phyloP scores from a whole-genome alignment of 2,113 vertebrate genomes.

The Coregonus clupeaformis region DNA sequence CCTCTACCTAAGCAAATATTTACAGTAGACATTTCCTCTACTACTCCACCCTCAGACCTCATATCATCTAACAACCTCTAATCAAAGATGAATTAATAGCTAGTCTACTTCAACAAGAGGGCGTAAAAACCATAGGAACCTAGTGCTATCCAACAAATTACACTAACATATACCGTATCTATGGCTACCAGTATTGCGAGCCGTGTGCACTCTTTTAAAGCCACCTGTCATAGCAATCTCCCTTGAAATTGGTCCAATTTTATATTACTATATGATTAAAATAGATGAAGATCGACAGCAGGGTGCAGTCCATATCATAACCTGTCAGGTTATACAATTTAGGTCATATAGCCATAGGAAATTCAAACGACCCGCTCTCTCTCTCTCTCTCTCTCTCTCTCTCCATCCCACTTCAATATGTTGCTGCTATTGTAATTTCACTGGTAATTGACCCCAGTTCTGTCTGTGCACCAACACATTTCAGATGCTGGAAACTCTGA shows the following conservation, averaged over 20 bases:
- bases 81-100: neutral
- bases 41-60: neutral
- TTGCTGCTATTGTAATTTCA: slow-evolving; percentile 63
- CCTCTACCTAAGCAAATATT: slow-evolving; percentile 61
- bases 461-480: slow-evolving; percentile 53
- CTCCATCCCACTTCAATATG: slow-evolving; percentile 12
- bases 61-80: slow-evolving; percentile 23
- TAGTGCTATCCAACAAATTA: neutral
- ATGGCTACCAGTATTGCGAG: neutral
- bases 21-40: slow-evolving; percentile 45
- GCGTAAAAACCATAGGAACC: neutral
- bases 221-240: neutral
- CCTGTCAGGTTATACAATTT: neutral
- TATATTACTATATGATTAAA: neutral
- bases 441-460: slow-evolving; percentile 60
- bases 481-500: slow-evolving; percentile 43
- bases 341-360: neutral
- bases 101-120: neutral
- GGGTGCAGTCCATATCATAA: neutral
- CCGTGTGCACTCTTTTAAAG: neutral
- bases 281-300: neutral
- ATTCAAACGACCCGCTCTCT: neutral
- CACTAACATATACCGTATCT: neutral
- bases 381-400: slow-evolving; percentile 3
- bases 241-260: neutral